phyloP scores from a whole-genome alignment of 2,113 vertebrate species.

The Brienomyrus longianalis region DNA sequence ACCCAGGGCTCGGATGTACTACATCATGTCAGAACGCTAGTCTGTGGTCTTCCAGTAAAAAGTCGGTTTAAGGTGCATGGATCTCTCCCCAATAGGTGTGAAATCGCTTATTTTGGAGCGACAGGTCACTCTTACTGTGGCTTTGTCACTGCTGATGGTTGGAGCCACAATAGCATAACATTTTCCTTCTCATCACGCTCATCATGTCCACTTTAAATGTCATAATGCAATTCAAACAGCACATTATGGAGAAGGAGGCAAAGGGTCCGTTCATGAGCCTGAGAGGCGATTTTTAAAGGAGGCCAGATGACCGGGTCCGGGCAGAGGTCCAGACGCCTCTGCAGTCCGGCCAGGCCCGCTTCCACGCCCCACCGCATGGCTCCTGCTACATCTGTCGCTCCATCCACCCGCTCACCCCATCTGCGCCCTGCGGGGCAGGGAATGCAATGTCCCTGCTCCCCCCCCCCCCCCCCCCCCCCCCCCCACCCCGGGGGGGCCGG shows the following conservation, averaged over 20 bases:
- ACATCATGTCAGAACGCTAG: neutral
- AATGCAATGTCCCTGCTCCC: conserved; percentile 24
- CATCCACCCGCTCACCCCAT: conserved; percentile 13
- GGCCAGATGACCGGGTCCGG: neutral
- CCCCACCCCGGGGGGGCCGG: no score
- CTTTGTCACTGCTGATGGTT: neutral
- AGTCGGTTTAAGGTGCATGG: neutral
- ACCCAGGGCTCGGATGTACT: neutral
- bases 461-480: conserved; percentile 6
- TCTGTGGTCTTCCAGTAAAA: neutral
- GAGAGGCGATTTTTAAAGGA: neutral
- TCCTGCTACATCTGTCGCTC: neutral
- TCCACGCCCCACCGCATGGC: neutral
- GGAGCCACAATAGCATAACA: neutral
- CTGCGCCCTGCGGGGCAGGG: conserved; percentile 35
- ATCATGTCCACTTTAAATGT: neutral
- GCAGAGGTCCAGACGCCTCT: neutral
- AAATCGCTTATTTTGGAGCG: neutral
- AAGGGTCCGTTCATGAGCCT: neutral
- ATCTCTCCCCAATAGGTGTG: neutral
- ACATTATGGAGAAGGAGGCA: neutral
- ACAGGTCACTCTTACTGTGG: neutral
- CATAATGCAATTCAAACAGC: neutral
- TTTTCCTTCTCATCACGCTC: neutral
- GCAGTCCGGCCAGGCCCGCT: neutral